phyloP scores from a whole-genome alignment of 2,888 invertebrate genomes.

The Aporophyla lueneburgensis region DNA sequence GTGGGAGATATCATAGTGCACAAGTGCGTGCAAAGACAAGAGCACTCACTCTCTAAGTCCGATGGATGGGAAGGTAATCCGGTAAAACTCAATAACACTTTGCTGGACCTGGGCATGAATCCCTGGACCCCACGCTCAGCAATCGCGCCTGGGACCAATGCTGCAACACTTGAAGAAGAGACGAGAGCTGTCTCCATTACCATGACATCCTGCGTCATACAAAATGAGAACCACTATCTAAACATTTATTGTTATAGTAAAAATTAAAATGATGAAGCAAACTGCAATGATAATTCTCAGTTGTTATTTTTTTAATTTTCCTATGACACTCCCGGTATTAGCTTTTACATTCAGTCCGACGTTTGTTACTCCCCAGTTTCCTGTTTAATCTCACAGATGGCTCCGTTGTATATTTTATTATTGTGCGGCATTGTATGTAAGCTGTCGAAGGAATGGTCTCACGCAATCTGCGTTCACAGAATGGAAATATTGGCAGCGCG shows the following conservation, averaged over 20 bases:
- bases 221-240: background rate
- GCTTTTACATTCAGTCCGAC: conserved; percentile 21
- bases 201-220: background rate
- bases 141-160: no score
- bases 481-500: background rate
- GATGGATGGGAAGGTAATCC: no score
- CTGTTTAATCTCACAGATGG: conserved; percentile 24
- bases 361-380: conserved; percentile 22
- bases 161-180: no score
- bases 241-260: background rate
- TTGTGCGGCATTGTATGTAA: background rate
- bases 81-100: no score
- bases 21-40: no score
- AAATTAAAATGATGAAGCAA: background rate
- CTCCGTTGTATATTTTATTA: conserved; percentile 8
- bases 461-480: background rate
- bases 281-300: background rate
- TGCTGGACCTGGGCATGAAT: no score
- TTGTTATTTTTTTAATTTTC: background rate
- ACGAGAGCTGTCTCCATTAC: no score
- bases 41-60: no score
- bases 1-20: no score
- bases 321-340: background rate
- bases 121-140: no score
- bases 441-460: background rate